These are phyloP conservation scores for Cervus canadensis DNA, from an alignment of 2,113 vertebrate species.

Conservation along the genomic window DNA sequence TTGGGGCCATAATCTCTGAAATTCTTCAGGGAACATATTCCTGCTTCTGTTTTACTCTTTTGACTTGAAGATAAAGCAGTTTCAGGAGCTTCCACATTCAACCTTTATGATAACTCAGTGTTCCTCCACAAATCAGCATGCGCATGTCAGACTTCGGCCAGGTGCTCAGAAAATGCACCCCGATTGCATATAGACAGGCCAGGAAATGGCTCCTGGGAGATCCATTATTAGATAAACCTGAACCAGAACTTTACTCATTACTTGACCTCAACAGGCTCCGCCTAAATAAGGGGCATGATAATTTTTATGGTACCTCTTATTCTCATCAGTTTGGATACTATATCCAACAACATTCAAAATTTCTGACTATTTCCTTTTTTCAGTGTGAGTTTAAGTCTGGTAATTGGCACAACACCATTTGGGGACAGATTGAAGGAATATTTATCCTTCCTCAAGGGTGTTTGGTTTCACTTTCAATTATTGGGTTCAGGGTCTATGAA, in stretches of 20 bases:
- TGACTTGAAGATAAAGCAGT: background rate
- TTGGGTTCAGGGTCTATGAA: background rate
- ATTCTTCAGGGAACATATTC: background rate
- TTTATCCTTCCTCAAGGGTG: background rate
- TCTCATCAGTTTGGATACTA: background rate
- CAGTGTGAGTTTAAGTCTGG: background rate
- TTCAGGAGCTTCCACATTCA: background rate
- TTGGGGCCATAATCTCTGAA: background rate
- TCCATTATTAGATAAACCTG: background rate
- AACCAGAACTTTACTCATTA: background rate
- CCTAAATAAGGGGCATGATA: background rate
- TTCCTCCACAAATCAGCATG: background rate
- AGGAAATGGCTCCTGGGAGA: background rate
- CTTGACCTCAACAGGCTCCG: accelerated
- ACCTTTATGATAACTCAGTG: background rate
- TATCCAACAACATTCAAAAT: background rate
- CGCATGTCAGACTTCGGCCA: background rate
- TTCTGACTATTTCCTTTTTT: background rate
- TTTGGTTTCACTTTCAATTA: background rate
- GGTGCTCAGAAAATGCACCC: background rate
- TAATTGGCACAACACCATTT: background rate
- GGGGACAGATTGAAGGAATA: background rate
- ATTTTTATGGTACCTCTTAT: background rate
- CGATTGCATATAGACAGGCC: background rate
- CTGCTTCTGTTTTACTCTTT: background rate